Conservation (phyloP, 1,140 invertebrate species). For the Zeugodacus cucurbitae region DNA sequence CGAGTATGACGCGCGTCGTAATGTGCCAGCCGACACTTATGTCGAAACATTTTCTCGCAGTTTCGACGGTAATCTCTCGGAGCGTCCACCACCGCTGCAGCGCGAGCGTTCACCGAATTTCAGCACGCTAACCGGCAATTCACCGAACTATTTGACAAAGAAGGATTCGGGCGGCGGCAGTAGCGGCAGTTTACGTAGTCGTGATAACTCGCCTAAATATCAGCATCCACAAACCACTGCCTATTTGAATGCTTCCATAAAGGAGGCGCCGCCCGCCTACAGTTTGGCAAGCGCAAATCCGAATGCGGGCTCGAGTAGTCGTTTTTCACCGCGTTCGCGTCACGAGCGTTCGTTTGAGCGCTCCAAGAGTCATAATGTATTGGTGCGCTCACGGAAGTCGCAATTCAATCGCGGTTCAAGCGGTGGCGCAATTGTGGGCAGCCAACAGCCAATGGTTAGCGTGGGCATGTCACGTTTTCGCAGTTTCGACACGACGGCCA, state of each 20-base stretch:
- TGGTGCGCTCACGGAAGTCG: slow-evolving; percentile 59
- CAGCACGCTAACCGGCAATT: slow-evolving; percentile 61
- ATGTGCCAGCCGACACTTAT: slow-evolving; percentile 55
- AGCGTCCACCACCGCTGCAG: slow-evolving; percentile 49
- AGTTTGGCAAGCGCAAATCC: slow-evolving; percentile 47
- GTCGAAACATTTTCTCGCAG: slow-evolving; percentile 64
- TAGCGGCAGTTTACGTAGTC: slow-evolving; percentile 56
- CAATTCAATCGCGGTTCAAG: slow-evolving; percentile 55
- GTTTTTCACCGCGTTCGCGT: slow-evolving; percentile 54
- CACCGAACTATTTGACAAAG: slow-evolving; percentile 63
- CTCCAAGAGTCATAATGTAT: slow-evolving; percentile 55
- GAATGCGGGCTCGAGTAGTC: slow-evolving; percentile 41
- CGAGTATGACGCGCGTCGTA: slow-evolving; percentile 62
- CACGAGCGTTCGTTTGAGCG: slow-evolving; percentile 58
- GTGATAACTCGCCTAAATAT: slow-evolving; percentile 62
- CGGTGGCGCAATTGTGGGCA: slow-evolving; percentile 44
- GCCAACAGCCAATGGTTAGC: slow-evolving; percentile 15
- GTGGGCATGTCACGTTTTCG: slow-evolving; percentile 59
- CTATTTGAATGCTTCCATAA: slow-evolving; percentile 59
- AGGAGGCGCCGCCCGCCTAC: slow-evolving; percentile 60
- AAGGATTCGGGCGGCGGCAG: slow-evolving; percentile 54
- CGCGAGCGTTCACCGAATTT: slow-evolving; percentile 60
- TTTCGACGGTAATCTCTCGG: slow-evolving; percentile 63
- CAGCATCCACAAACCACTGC: slow-evolving; percentile 53
- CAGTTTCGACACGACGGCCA: slow-evolving; percentile 61